Conservation (phyloP, 2,888 invertebrate species). For the Dyspetes luteomarginatus region DNA sequence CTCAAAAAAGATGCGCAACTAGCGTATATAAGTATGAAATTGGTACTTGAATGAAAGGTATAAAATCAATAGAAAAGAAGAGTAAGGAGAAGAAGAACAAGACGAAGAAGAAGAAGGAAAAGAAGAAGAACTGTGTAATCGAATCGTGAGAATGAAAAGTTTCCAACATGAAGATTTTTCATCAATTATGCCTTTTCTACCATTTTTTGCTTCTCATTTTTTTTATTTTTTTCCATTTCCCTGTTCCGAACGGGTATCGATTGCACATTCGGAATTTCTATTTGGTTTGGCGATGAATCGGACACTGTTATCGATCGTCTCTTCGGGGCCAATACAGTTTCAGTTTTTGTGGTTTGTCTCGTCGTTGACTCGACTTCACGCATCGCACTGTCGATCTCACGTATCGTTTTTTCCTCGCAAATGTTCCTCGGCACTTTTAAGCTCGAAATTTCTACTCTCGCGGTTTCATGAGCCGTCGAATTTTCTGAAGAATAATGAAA, state of each 20-base stretch:
- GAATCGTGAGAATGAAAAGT: too few relatives aligned
- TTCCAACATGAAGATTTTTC: too few relatives aligned
- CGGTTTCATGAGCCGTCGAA: neutral
- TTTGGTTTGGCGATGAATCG: slow-evolving; percentile 19
- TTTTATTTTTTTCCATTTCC: slow-evolving; percentile 21
- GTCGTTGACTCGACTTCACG: slow-evolving; percentile 8
- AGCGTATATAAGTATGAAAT: too few relatives aligned
- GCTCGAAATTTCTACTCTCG: slow-evolving; percentile 31
- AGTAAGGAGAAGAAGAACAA: too few relatives aligned
- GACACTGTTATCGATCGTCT: slow-evolving; percentile 14
- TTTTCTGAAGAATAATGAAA: neutral
- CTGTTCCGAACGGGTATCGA: neutral
- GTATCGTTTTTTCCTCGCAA: slow-evolving; percentile 19
- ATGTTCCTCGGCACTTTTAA: slow-evolving; percentile 20
- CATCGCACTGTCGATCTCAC: neutral
- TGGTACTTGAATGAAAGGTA: too few relatives aligned
- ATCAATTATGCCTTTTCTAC: neutral
- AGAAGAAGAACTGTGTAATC: too few relatives aligned
- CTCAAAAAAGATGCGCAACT: too few relatives aligned
- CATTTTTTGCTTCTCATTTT: neutral
- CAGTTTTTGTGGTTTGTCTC: slow-evolving; percentile 35
- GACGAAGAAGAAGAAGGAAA: too few relatives aligned
- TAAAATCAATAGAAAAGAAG: too few relatives aligned
- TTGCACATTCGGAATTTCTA: neutral
- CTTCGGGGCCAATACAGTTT: slow-evolving; percentile 24